These are phyloP conservation scores for Caiman crocodilus DNA, from an alignment of 2,797 vertebrate species.

Conservation along the genomic window DNA sequence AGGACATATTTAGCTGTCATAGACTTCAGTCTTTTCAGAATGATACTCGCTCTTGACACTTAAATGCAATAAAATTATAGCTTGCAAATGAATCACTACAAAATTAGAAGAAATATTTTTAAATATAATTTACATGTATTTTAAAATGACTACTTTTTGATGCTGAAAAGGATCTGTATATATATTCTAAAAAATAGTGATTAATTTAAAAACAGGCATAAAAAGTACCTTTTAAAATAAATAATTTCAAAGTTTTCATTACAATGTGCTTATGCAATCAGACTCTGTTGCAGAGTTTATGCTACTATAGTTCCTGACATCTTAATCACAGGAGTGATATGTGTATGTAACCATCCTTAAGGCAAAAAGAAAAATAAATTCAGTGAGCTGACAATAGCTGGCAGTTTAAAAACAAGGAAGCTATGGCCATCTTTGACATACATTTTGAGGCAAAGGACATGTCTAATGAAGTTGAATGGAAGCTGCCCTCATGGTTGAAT, in stretches of 20 bases:
- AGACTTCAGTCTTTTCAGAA: not conserved
- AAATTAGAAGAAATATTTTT: not conserved
- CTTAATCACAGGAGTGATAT: not conserved
- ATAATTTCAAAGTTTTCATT: not conserved
- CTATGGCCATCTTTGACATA: not conserved
- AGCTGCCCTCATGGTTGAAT: not conserved
- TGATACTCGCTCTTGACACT: not conserved
- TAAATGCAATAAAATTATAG: conserved; percentile 11
- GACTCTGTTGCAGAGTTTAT: not conserved
- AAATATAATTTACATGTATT: not conserved
- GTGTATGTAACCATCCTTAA: not conserved
- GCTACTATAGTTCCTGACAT: not conserved
- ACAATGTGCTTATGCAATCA: not conserved
- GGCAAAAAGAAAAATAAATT: not conserved
- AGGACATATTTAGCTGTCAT: not conserved
- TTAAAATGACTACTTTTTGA: not conserved
- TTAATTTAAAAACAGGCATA: not conserved
- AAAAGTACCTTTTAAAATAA: not conserved
- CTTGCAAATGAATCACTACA: not conserved
- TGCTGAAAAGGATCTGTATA: not conserved
- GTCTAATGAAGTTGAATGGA: not conserved
- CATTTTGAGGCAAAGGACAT: not conserved
- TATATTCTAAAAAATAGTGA: not conserved
- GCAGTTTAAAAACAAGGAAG: not conserved
- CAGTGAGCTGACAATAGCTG: not conserved